Base-by-base conservation (phyloP, 2,113 vertebrate genomes). In the Nothobranchius furzeri region DNA sequence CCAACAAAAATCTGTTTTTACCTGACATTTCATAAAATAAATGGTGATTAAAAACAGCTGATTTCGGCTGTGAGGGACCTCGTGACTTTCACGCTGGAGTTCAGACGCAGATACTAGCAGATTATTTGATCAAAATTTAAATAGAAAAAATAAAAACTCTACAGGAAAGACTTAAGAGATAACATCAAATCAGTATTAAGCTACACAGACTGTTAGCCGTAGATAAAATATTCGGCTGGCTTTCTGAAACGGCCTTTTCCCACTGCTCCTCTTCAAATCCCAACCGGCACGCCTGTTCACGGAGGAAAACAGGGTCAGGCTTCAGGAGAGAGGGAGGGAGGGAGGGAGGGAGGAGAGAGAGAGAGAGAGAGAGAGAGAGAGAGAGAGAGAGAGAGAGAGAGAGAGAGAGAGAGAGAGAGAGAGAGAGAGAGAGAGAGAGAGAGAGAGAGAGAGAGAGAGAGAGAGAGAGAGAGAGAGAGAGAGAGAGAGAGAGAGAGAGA, bases 181-280 rank as follows among this genome's bases (percentile, higher is more conserved):
- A 85, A 85, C 79, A 79, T 86, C 70, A 73, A 85, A 88, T 86
- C 72, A 54, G 79, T 78, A 83, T 83, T 83, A 86, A 85, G 82
- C 82, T 73, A 60, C 73, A 70, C 74, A 68, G 68, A 71, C 80
- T 69, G 80, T 85, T 79, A 83, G 76, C 70, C 68, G 60, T 62
- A 84, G 86, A 88, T 88, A 60, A 86, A 86, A 86, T 83, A 83
- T 83, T 85, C 77, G 78, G 74, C 76, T 69, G 63, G 49, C 72
- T 81, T 75, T 76, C 76, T 78, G 59, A 74, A 81, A 72, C 77
- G 65, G 64, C 73, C 74, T 60, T 53, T 59, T 11, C 73, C 50
- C 53, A 42, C 17, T 24, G 3, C 63, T 43, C 47, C n/a, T 12
- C 68, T 69, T 36, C 35, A 71, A 71, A 85, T 85, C 82, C 82